Base-by-base conservation (phyloP, 1,140 invertebrate genomes). In the Acromyrmex heyeri region DNA sequence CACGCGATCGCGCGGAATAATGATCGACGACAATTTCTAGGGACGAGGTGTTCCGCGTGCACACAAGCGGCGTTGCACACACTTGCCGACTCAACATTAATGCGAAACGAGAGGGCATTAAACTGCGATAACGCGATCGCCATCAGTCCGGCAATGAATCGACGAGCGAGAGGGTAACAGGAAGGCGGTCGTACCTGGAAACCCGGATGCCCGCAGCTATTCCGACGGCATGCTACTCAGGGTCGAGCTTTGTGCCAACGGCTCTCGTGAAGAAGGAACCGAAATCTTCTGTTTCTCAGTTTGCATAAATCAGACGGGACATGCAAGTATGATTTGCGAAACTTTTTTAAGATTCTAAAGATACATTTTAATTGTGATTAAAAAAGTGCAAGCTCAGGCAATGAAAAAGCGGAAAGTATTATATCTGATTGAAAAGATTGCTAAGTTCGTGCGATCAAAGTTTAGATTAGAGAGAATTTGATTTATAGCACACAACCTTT, bases 111-210 rank as follows among this genome's bases (percentile, higher is more conserved):
- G 83, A 77, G 88, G 87, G 86, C 89, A 88, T 92, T 93, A 91
- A 92, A 87, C 72, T 76, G 81, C 85, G 89, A 92, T 92, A 92
- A 91, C 91, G 77, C 77, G 78, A 91, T 83, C 87, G 59, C 73
- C 67, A 87, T 85, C 85, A 75, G 34, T 61, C 50, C 38, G 18
- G 21, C 85, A 78, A 90, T 89, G 89, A 85, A 90, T 90, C 72
- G 18, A 55, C 24, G 72, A 48, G 59, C 14, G 44, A 48, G 48
- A 61, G 70, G 48, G 57, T 14, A 57, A 21, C 50, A 73, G 79
- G 55, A 75, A 75, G n/a, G 55, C 16, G 57, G 18, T 30, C 65
- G 61, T 90, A 87, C 55, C 59, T 85, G 61, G 55, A 82, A 78
- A 73, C 76, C 85, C 76, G 85, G 75, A 86, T 77, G 62, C 67